Conservation (phyloP, 2,888 invertebrate species). For the Heliconius cydno region DNA sequence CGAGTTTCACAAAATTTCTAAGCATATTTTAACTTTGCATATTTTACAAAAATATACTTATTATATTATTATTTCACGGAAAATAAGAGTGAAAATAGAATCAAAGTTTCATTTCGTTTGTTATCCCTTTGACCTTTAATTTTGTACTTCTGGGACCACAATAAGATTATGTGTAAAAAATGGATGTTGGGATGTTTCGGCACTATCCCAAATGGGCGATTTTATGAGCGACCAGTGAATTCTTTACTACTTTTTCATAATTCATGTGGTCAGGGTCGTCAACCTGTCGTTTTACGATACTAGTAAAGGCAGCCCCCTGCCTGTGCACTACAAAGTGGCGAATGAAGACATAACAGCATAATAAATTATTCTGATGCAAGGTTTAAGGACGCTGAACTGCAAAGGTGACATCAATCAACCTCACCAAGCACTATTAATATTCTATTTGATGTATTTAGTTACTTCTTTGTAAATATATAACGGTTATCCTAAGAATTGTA, state of each 20-base stretch:
- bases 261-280: constrained; percentile 46
- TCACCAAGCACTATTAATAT: constrained; percentile 13
- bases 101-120: constrained; percentile 23
- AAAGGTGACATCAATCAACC: constrained; percentile 30
- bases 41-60: background rate
- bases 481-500: background rate
- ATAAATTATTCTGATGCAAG: constrained; percentile 28
- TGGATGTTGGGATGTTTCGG: constrained; percentile 34
- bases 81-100: background rate
- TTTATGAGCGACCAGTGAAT: constrained; percentile 47
- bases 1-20: background rate
- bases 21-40: background rate
- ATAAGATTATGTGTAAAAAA: constrained; percentile 35
- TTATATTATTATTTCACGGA: background rate
- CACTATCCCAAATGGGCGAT: constrained; percentile 34
- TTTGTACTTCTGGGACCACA: constrained; percentile 18
- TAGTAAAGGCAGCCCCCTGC: constrained; percentile 32
- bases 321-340: constrained; percentile 29
- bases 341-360: constrained; percentile 33
- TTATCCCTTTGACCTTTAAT: constrained; percentile 22
- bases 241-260: constrained; percentile 49
- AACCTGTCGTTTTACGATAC: constrained; percentile 48
- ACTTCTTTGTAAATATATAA: background rate
- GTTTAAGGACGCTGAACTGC: constrained; percentile 28
- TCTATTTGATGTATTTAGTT: constrained; percentile 15